A percentile compares a stretch with the other conserved stretches of the same genome.
These are phyloP conservation scores for Rhombomys opimus DNA, from an alignment of 2,113 vertebrate genomes.

Conservation along the genomic window DNA sequence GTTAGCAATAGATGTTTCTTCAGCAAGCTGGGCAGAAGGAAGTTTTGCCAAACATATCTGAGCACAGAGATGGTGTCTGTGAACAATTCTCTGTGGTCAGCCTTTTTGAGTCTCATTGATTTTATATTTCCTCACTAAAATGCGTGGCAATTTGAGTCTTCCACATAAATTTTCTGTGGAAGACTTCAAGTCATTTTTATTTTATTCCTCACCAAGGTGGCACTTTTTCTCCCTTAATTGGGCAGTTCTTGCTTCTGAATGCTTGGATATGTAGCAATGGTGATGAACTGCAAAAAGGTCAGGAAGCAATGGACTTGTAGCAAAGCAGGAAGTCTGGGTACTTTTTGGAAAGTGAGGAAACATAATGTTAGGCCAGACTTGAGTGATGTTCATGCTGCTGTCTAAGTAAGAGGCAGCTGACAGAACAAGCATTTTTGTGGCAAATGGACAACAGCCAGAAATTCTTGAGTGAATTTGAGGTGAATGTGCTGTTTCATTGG, in stretches of 20 bases:
- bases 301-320: not conserved
- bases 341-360: constrained; percentile 41
- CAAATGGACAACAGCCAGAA: constrained; percentile 8
- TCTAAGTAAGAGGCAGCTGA: constrained; percentile 3
- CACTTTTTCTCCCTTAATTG: constrained; percentile 30
- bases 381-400: not conserved
- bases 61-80: not conserved
- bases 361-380: not conserved
- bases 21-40: not conserved
- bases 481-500: not conserved
- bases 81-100: not conserved
- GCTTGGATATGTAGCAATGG: not conserved
- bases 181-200: constrained; percentile 66
- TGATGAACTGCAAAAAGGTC: constrained; percentile 44
- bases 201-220: constrained; percentile 56
- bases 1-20: not conserved
- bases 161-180: constrained; percentile 53
- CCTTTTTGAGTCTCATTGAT: constrained; percentile 59
- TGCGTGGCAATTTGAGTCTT: constrained; percentile 28
- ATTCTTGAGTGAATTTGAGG: not conserved
- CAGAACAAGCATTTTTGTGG: not conserved
- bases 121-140: constrained; percentile 74
- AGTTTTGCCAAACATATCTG: not conserved
- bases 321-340: not conserved
- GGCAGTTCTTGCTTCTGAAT: constrained; percentile 33